Percentiles rank a stretch among this genome's conserved stretches.
These are phyloP conservation scores for Drosophila ezoana DNA, from an alignment of 2,888 invertebrate species.

Conservation along the genomic window DNA sequence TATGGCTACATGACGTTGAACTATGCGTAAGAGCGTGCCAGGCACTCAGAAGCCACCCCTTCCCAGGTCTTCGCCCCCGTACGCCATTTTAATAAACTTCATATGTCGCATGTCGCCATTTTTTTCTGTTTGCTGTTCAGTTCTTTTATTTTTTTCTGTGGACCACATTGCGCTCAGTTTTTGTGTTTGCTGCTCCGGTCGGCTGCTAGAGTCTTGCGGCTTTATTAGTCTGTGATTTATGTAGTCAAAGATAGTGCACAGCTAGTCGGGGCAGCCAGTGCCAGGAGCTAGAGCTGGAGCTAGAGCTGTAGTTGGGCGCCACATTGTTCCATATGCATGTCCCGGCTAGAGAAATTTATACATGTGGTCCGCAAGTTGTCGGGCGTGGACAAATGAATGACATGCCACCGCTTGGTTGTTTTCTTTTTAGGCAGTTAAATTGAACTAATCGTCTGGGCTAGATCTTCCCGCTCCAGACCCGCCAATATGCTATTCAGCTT, in stretches of 20 bases:
- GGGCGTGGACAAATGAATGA: conserved; percentile 80
- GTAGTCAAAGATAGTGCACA: conserved; percentile 79
- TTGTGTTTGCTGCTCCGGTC: conserved; percentile 11
- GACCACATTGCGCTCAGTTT: conserved; percentile 51
- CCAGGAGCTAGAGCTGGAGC: conserved; percentile 13
- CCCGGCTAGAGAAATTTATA: conserved; percentile 72
- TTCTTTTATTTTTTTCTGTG: conserved; percentile 43
- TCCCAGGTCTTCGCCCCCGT: conserved; percentile 15
- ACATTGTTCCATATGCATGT: conserved; percentile 58
- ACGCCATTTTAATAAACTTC: conserved; percentile 82
- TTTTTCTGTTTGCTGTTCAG: conserved; percentile 52
- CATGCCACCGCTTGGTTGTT: conserved; percentile 60
- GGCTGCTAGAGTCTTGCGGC: conserved; percentile 76
- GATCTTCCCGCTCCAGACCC: conserved; percentile 35
- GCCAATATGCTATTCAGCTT: conserved; percentile 75
- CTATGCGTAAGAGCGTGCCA: conserved; percentile 67
- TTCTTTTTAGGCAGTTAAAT: conserved; percentile 71
- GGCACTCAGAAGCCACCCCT: conserved; percentile 3
- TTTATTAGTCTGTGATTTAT: conserved; percentile 83
- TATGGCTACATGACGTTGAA: conserved; percentile 79
- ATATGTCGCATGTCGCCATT: conserved; percentile 83
- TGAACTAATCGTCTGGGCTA: conserved; percentile 71
- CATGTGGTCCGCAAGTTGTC: conserved; percentile 73
- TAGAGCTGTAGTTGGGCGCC: conserved; percentile 12
- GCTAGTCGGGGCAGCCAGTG: conserved; percentile 42